These are phyloP conservation scores for Buathra laborator DNA, from an alignment of 2,888 invertebrate genomes.

Conservation along the genomic window DNA sequence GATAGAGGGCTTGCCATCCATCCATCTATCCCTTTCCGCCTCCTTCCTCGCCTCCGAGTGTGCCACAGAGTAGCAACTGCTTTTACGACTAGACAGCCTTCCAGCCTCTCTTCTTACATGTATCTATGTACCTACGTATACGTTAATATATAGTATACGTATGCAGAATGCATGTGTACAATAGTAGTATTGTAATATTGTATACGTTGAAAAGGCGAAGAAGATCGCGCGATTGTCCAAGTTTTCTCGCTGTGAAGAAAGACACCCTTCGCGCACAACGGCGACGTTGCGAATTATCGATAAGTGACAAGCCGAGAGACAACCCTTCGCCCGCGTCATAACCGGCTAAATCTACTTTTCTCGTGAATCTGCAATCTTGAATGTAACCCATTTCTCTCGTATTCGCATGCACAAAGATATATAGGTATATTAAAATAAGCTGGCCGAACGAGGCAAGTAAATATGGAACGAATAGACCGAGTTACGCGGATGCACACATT, in stretches of 20 bases:
- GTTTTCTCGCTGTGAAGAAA: slow-evolving; percentile 10
- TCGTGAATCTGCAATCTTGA: slow-evolving; percentile 21
- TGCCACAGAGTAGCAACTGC: slow-evolving; percentile 32
- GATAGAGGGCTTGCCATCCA: slow-evolving; percentile 18
- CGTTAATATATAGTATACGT: neutral
- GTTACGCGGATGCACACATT: too few species aligned
- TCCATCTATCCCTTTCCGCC: neutral
- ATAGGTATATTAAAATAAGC: neutral
- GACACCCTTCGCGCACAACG: slow-evolving; percentile 19
- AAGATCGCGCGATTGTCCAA: slow-evolving; percentile 23
- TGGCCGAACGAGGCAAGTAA: neutral
- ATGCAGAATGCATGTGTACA: too few species aligned
- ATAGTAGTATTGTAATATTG: too few species aligned
- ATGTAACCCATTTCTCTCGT: neutral
- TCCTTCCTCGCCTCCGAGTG: slow-evolving; percentile 8
- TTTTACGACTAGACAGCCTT: slow-evolving; percentile 39
- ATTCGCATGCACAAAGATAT: too few species aligned
- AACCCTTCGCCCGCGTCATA: slow-evolving; percentile 42
- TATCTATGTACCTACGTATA: neutral
- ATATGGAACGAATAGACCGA: slow-evolving; percentile 1
- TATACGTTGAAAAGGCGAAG: neutral
- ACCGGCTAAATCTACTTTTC: slow-evolving; percentile 48
- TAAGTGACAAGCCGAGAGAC: slow-evolving; percentile 63
- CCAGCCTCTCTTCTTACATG: slow-evolving; percentile 10
- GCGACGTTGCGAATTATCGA: slow-evolving; percentile 63